Evolutionary conservation across 2,113 vertebrate genomes (phyloP).

Genomic region (Engystomops pustulosus): DNA sequence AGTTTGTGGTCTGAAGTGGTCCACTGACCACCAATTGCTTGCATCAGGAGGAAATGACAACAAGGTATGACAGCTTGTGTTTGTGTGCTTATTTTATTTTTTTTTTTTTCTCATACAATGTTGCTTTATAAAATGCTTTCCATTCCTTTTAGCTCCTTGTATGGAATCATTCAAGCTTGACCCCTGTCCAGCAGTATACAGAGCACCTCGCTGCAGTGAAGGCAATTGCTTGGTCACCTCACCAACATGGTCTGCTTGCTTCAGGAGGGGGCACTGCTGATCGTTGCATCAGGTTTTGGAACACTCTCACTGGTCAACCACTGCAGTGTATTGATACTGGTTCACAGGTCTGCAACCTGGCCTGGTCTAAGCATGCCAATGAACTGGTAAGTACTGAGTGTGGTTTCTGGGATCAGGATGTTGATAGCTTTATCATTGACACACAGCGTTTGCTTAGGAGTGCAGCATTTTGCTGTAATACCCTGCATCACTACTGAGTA

Average conservation of each 20-base stretch:
- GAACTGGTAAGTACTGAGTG: slow-evolving; percentile 83
- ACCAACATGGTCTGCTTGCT: slow-evolving; percentile 94
- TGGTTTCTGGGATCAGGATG: too few species aligned
- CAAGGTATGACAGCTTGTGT: slow-evolving; percentile 77
- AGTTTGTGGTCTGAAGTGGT: slow-evolving; percentile 98
- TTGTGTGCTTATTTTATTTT: too few species aligned
- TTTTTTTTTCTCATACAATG: neutral
- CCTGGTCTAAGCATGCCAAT: slow-evolving; percentile 98
- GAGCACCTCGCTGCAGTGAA: slow-evolving; percentile 97
- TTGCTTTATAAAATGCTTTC: neutral
- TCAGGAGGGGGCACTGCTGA: slow-evolving; percentile 93
- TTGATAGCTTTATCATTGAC: too few species aligned
- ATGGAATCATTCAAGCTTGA: slow-evolving; percentile 96
- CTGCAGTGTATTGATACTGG: slow-evolving; percentile 96
- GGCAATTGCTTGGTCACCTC: slow-evolving; percentile 97
- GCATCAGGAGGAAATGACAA: slow-evolving; percentile 98
- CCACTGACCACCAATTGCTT: slow-evolving; percentile 95
- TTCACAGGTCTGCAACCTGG: slow-evolving; percentile 97
- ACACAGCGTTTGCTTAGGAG: too few species aligned
- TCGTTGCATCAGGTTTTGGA: slow-evolving; percentile 99
- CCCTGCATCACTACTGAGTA: too few species aligned
- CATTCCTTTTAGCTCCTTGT: slow-evolving; percentile 84
- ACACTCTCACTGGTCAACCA: slow-evolving; percentile 94
- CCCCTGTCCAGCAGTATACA: slow-evolving; percentile 95
- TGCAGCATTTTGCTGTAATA: too few species aligned